Percentiles rank a stretch among this genome's conserved stretches.
These are phyloP conservation scores for Dione vanillae DNA, from an alignment of 2,888 invertebrate species.

Conservation along the genomic window DNA sequence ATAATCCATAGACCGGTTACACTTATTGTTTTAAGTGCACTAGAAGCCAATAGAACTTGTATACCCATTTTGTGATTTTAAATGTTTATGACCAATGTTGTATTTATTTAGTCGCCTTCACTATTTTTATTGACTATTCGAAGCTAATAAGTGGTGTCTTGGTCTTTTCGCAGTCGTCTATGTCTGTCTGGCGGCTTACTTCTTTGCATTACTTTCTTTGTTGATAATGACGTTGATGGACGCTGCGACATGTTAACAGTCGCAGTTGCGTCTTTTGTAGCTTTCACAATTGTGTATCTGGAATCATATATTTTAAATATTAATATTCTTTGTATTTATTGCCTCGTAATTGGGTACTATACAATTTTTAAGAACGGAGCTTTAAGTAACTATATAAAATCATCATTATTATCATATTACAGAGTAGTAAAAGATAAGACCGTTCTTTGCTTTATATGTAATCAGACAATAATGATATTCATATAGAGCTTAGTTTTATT, in stretches of 20 bases:
- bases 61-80: conserved; percentile 85
- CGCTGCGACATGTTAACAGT: conserved; percentile 71
- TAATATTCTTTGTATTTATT: not conserved
- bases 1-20: conserved; percentile 93
- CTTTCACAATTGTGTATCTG: conserved; percentile 45
- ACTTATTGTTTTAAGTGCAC: conserved; percentile 90
- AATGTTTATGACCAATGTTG: conserved; percentile 46
- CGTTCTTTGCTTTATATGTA: too few species aligned
- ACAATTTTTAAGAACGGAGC: too few species aligned
- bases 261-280: conserved; percentile 43
- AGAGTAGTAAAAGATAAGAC: too few species aligned
- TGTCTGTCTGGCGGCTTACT: conserved; percentile 76
- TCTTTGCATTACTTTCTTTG: conserved; percentile 65
- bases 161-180: conserved; percentile 47
- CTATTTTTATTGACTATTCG: not conserved
- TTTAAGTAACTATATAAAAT: too few species aligned
- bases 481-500: not conserved
- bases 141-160: conserved; percentile 6
- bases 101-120: not conserved
- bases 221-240: conserved; percentile 55
- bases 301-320: conserved; percentile 35
- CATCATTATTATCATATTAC: too few species aligned
- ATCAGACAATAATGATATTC: not conserved
- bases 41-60: conserved; percentile 89
- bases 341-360: too few species aligned